Conservation (phyloP, 53 echinoderm and acorn worm species). For the Echinometra lucunter region DNA sequence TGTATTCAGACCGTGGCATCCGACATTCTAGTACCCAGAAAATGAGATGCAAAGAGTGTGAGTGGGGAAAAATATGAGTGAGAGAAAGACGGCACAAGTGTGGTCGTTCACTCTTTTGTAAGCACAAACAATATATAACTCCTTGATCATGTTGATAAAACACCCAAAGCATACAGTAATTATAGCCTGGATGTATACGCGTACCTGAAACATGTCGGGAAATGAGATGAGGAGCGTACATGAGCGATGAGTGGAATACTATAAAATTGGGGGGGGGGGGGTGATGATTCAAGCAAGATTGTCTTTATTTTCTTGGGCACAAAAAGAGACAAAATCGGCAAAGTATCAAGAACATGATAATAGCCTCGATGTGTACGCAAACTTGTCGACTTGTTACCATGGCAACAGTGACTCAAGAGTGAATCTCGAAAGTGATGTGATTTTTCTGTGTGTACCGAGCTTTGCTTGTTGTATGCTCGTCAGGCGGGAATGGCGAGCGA, state of each 20-base stretch:
- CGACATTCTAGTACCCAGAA: not conserved
- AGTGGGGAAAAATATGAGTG: not conserved
- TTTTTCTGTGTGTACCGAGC: not conserved
- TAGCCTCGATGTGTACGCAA: slow-evolving; percentile 17
- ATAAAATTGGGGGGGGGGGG: not conserved
- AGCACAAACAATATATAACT: not conserved
- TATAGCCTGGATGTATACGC: not conserved
- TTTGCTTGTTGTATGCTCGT: not conserved
- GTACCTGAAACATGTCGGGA: not conserved
- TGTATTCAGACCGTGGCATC: not conserved
- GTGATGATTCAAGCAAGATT: not conserved
- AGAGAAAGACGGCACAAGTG: not conserved
- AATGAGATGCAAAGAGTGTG: not conserved
- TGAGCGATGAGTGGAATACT: not conserved
- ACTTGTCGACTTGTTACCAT: slow-evolving; percentile 41
- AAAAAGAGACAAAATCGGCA: not conserved
- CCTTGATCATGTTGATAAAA: too few relatives aligned
- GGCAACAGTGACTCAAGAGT: not conserved
- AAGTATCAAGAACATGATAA: not conserved
- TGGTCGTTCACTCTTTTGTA: not conserved
- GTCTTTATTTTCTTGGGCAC: not conserved
- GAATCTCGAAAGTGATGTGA: slow-evolving; percentile 48
- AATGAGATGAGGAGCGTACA: not conserved
- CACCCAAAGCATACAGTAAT: too few relatives aligned
- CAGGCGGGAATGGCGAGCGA: not conserved